Conservation (phyloP, 1,140 invertebrate species). For the Drosophila chauvacae region DNA sequence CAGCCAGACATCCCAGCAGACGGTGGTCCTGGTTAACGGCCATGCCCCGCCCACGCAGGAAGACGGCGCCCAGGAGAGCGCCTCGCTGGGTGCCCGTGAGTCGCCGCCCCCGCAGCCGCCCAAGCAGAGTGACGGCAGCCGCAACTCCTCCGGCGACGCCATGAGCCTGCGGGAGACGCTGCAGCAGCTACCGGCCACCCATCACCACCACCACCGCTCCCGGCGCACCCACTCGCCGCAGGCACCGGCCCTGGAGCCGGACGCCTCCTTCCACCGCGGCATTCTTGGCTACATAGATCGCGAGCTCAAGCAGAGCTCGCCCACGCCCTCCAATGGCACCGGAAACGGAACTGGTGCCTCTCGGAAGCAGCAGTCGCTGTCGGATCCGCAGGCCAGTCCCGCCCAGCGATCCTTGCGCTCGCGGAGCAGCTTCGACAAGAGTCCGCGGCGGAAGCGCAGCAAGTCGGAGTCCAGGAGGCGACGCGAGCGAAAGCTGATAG, state of each 20-base stretch:
- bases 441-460: slow-evolving; percentile 83
- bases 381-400: slow-evolving; percentile 84
- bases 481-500: slow-evolving; percentile 80
- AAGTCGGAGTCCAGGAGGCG: slow-evolving; percentile 82
- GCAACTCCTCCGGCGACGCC: slow-evolving; percentile 79
- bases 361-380: slow-evolving; percentile 79
- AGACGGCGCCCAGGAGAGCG: slow-evolving; percentile 51
- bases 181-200: slow-evolving; percentile 76
- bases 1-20: slow-evolving; percentile 76
- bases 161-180: slow-evolving; percentile 78
- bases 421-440: slow-evolving; percentile 81
- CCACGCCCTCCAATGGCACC: slow-evolving; percentile 64
- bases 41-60: slow-evolving; percentile 65
- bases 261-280: slow-evolving; percentile 78
- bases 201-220: slow-evolving; percentile 66
- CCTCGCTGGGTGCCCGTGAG: slow-evolving; percentile 53
- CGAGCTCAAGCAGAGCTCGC: slow-evolving; percentile 77
- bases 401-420: slow-evolving; percentile 82
- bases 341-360: slow-evolving; percentile 43
- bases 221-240: slow-evolving; percentile 71
- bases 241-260: slow-evolving; percentile 58
- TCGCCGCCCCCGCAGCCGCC: slow-evolving; percentile 48
- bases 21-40: slow-evolving; percentile 76
- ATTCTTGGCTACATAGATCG: slow-evolving; percentile 83
- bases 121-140: slow-evolving; percentile 76